Percentiles rank a stretch among this genome's conserved stretches.
These are phyloP conservation scores for Bombus impatiens DNA, from an alignment of 1,140 invertebrate species.

Conservation along the genomic window DNA sequence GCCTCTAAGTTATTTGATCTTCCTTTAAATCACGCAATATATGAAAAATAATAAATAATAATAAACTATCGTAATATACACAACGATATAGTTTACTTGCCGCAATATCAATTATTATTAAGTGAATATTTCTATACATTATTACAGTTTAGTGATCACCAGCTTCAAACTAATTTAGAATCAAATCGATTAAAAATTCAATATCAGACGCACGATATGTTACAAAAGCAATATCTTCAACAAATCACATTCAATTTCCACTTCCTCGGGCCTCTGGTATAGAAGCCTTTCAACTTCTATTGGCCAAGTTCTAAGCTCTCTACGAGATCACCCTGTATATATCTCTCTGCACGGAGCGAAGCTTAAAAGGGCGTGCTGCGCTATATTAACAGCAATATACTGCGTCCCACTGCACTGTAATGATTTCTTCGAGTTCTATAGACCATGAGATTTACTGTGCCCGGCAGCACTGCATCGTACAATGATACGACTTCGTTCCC, in stretches of 20 bases:
- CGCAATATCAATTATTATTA: neutral
- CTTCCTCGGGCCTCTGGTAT: neutral
- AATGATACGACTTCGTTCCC: constrained; percentile 40
- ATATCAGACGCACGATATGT: too few relatives aligned
- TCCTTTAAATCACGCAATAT: too few relatives aligned
- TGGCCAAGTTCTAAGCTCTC: neutral
- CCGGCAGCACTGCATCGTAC: constrained; percentile 56
- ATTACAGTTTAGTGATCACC: neutral
- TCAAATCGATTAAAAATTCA: neutral
- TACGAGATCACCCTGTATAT: constrained; percentile 1
- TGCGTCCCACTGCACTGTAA: constrained; percentile 55
- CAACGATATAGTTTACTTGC: neutral
- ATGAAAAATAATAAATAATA: too few relatives aligned
- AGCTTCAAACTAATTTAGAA: neutral
- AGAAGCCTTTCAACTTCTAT: constrained; percentile 1
- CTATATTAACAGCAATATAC: constrained; percentile 70
- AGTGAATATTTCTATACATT: neutral
- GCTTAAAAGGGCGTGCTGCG: constrained; percentile 62
- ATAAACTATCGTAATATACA: too few relatives aligned
- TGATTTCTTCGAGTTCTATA: constrained; percentile 72
- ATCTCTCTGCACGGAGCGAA: neutral
- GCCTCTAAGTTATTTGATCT: too few relatives aligned
- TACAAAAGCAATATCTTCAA: neutral
- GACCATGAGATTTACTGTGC: constrained; percentile 70
- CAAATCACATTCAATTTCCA: neutral